Evolutionary conservation across 2,797 vertebrate species (phyloP).

Genomic region (Centropyge bicolor): DNA sequence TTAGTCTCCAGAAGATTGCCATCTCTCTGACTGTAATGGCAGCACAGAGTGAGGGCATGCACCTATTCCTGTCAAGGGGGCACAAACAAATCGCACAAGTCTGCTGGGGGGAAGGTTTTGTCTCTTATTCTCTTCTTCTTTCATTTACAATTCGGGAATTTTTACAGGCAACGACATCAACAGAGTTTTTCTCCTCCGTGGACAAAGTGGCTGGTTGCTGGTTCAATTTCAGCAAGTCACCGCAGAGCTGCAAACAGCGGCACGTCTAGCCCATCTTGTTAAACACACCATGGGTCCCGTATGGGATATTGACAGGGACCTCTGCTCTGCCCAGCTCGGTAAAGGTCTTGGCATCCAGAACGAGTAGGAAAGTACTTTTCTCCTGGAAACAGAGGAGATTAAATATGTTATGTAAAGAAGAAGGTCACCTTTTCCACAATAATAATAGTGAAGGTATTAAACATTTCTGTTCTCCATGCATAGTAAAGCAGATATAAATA

Average conservation of each 20-base stretch:
- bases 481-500: background rate
- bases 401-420: conserved; percentile 28
- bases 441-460: conserved; percentile 14
- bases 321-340: conserved; percentile 92
- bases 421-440: conserved; percentile 28
- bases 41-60: conserved; percentile 47
- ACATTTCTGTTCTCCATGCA: conserved; percentile 34
- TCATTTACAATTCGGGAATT: conserved; percentile 40
- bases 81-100: conserved; percentile 56
- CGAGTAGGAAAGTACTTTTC: conserved; percentile 90
- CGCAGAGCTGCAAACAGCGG: conserved; percentile 28
- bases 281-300: conserved; percentile 92
- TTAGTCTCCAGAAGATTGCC: conserved; percentile 55
- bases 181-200: conserved; percentile 47
- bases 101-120: conserved; percentile 39
- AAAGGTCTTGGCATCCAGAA: conserved; percentile 94
- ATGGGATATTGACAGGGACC: conserved; percentile 90
- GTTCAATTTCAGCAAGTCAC: conserved; percentile 51
- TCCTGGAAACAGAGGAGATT: conserved; percentile 82
- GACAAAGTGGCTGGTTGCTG: conserved; percentile 38
- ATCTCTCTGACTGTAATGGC: conserved; percentile 52
- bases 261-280: conserved; percentile 70
- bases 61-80: conserved; percentile 39
- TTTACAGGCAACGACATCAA: conserved; percentile 41
- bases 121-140: conserved; percentile 27